Conservation (phyloP, 2,797 vertebrate species). For the Anguilla pacifica region DNA sequence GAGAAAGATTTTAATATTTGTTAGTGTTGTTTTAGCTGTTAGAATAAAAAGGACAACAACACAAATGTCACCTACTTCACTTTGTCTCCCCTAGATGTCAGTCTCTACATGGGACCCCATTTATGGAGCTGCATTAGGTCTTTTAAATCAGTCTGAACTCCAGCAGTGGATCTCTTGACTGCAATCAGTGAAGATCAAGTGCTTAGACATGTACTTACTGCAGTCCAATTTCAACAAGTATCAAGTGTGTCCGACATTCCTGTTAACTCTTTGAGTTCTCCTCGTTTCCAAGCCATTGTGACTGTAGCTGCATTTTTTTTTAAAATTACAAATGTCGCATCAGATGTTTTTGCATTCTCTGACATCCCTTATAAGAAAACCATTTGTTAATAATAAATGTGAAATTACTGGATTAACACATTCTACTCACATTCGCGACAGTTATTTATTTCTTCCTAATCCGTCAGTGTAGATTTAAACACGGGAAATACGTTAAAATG, state of each 20-base stretch:
- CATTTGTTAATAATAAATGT: not conserved
- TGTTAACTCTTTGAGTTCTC: constrained; percentile 3
- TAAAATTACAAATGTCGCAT: not conserved
- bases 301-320: not conserved
- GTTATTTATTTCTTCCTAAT: not conserved
- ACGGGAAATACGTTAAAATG: not conserved
- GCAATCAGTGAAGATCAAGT: constrained; percentile 4
- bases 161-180: constrained; percentile 2
- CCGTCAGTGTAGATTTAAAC: not conserved
- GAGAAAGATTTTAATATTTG: not conserved
- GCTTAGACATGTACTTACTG: not conserved
- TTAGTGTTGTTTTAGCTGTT: not conserved
- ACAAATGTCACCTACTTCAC: not conserved
- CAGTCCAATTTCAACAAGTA: not conserved
- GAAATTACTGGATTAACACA: not conserved
- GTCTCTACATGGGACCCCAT: constrained; percentile 44
- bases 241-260: constrained; percentile 7
- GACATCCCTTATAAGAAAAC: not conserved
- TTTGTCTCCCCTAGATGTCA: constrained; percentile 67
- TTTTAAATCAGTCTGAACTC: not conserved
- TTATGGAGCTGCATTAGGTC: not conserved
- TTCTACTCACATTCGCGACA: not conserved
- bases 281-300: not conserved
- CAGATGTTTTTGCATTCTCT: not conserved
- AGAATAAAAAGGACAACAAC: not conserved